Evolutionary conservation across 2,888 invertebrate species (phyloP).

Genomic region (Gisinianus flammeolus): DNA sequence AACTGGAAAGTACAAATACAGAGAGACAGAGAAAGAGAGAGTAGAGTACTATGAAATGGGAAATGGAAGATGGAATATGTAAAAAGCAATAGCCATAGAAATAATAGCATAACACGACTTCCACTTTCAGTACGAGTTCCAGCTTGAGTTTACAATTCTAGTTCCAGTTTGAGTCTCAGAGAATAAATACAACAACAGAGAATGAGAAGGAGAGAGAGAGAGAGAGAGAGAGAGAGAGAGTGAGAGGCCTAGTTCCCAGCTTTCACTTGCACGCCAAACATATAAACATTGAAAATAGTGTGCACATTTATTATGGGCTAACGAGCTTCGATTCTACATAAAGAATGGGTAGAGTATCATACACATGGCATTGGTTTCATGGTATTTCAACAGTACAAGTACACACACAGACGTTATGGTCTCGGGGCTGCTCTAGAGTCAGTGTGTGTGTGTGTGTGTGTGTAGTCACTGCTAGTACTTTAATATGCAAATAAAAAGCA

Average conservation of each 20-base stretch:
- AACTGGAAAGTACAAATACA: too few relatives aligned
- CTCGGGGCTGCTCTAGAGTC: not conserved
- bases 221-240: too few relatives aligned
- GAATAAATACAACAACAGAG: too few relatives aligned
- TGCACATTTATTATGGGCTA: conserved; percentile 10
- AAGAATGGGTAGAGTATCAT: not conserved
- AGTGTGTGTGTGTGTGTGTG: not conserved
- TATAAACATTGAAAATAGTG: conserved; percentile 11
- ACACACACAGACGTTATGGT: not conserved
- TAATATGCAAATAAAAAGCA: conserved; percentile 16
- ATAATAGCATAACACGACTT: not conserved
- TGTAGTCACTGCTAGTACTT: conserved; percentile 10
- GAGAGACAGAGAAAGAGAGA: too few relatives aligned
- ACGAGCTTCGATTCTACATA: conserved; percentile 20
- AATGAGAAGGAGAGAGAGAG: too few relatives aligned
- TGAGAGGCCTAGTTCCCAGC: too few relatives aligned
- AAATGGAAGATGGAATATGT: not conserved
- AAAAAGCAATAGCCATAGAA: too few relatives aligned
- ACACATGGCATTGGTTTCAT: not conserved
- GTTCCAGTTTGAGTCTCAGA: too few relatives aligned
- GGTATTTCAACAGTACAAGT: not conserved
- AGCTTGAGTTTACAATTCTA: too few relatives aligned
- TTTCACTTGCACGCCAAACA: too few relatives aligned
- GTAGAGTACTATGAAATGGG: not conserved
- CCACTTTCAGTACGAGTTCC: not conserved